Evolutionary conservation across 2,888 invertebrate genomes (phyloP).

Genomic region (Rhamnusium bicolor): DNA sequence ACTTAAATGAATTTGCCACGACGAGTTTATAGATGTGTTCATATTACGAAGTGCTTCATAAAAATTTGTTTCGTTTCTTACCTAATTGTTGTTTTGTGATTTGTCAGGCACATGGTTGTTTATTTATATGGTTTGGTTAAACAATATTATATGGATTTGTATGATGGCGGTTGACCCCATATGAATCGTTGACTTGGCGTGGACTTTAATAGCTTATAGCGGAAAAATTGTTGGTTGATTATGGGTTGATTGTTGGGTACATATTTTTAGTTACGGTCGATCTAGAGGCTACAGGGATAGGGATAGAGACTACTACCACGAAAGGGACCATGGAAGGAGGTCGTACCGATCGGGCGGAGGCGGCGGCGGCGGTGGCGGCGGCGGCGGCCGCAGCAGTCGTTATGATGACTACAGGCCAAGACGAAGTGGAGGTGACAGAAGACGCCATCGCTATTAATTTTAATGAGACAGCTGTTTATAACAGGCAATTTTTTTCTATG

Average conservation of each 20-base stretch:
- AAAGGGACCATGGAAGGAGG: conserved; percentile 65
- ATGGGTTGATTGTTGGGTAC: conserved; percentile 53
- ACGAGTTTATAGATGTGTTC: conserved; percentile 44
- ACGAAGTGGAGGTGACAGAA: conserved; percentile 43
- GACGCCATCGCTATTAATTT: conserved; percentile 27
- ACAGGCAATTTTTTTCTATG: conserved; percentile 9
- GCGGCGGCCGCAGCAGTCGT: conserved; percentile 50
- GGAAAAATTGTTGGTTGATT: conserved; percentile 47
- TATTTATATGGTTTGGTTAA: conserved; percentile 71
- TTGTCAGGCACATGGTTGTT: conserved; percentile 71
- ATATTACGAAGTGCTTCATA: conserved; percentile 41
- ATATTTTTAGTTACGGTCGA: conserved; percentile 68
- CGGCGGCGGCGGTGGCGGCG: neutral
- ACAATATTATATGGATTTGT: conserved; percentile 67
- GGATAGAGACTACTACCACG: conserved; percentile 46
- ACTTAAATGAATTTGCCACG: conserved; percentile 39
- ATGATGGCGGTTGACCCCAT: conserved; percentile 59
- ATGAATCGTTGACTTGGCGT: conserved; percentile 54
- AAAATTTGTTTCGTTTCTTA: conserved; percentile 43
- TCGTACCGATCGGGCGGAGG: conserved; percentile 40
- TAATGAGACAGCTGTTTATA: neutral
- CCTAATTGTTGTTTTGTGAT: conserved; percentile 71
- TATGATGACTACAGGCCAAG: conserved; percentile 44
- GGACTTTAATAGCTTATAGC: conserved; percentile 57
- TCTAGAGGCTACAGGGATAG: conserved; percentile 62